Evolutionary conservation across 2,797 vertebrate genomes (phyloP).

Genomic region (Adelosebastes latens): DNA sequence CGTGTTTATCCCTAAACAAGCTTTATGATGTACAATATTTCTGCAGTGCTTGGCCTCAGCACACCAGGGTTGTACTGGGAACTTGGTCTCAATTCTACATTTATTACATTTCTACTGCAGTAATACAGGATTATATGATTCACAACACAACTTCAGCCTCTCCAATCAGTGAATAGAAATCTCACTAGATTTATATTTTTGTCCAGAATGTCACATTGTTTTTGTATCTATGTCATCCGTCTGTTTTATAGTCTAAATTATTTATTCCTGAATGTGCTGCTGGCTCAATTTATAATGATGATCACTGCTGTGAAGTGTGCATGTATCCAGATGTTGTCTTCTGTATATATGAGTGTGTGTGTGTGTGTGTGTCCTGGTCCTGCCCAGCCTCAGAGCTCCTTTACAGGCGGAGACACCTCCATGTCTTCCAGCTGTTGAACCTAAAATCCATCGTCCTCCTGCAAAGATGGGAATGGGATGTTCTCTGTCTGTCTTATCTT

Average conservation of each 20-base stretch:
- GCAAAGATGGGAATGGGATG: neutral
- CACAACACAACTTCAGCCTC: neutral
- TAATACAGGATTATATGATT: neutral
- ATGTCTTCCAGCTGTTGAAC: slow-evolving; percentile 27
- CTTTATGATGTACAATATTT: neutral
- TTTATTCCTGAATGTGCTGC: slow-evolving; percentile 2
- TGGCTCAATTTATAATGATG: slow-evolving; percentile 20
- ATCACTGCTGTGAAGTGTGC: slow-evolving; percentile 20
- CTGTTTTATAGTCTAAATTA: neutral
- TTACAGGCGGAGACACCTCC: slow-evolving; percentile 22
- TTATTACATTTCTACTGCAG: neutral
- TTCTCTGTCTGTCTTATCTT: neutral
- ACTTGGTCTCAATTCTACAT: neutral
- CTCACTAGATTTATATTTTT: neutral
- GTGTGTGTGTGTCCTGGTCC: neutral
- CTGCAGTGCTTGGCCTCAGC: slow-evolving; percentile 7
- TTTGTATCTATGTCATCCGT: neutral
- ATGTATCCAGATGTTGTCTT: slow-evolving; percentile 10
- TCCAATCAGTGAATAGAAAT: neutral
- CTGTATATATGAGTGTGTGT: neutral
- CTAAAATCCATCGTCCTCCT: neutral
- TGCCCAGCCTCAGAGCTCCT: slow-evolving; percentile 13
- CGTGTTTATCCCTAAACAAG: slow-evolving; percentile 4
- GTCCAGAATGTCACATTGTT: neutral
- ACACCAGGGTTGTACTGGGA: neutral